Evolutionary conservation across 2,888 invertebrate genomes (phyloP), one percentile per base, ranked within the genome.

Genomic region (Hyles lineata): DNA sequence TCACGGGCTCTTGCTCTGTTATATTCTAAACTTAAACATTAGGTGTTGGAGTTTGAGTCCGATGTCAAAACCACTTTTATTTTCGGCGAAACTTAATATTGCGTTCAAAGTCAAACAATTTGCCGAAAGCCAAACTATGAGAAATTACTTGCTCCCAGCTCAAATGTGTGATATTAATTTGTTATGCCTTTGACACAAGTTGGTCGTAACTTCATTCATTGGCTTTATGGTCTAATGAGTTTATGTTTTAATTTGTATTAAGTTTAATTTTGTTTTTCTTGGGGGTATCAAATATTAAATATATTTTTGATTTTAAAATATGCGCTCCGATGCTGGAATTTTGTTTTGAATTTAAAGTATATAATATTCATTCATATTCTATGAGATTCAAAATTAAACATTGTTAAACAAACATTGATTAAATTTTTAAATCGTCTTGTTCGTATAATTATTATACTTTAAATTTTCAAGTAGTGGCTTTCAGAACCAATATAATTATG

Each of bases 41-140:
- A n/a, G n/a, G 5, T 55, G 55, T 7, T 19, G 7, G 23, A 9
- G 60, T 21, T 11, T 59, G 25, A 23, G 15, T 60, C 23, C 15
- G 23, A 60, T 5, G 23, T 60, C 60, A 60, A 15, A 60, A 60
- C 60, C 60, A 60, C 60, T 60, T 25, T 60, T 17, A 29, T 25
- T 60, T 60, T 25, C 25, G 25, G 17, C 60, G 25, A 60, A 60
- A 60, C 60, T 60, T 60, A 25, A 60, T 25, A 60, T 60, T 25
- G 15, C 4, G 23, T 6, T 25, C 1, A 60, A 60, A 60, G 60
- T 60, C 25, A 60, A 60, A 60, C 60, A 60, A 60, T 60, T 60
- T 60, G 60, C 60, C 15, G 1, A 23, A 60, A 60, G 11, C 17
- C 60, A 15, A 25, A 60, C 15, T 23, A 60, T 60, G 15, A 60